A percentile compares a stretch with the other conserved stretches of the same genome.
Evolutionary conservation across 2,888 invertebrate species (phyloP).

Genomic region (Phortica okadai): DNA sequence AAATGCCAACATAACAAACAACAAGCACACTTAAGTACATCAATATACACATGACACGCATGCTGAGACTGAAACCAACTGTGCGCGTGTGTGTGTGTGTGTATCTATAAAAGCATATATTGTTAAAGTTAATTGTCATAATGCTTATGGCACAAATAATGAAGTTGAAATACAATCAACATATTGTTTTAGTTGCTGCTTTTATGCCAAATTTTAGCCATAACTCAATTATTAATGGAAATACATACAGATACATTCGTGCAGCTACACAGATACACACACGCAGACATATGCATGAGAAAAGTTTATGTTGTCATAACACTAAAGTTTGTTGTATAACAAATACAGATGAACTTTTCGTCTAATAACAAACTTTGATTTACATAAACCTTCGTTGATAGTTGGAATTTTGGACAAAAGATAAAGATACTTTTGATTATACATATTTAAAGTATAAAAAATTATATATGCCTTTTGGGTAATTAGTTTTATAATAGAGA

Average conservation of each 20-base stretch:
- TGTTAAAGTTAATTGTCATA: slow-evolving; percentile 1
- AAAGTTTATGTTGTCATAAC: too few species aligned
- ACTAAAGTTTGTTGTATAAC: too few species aligned
- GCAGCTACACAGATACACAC: too few species aligned
- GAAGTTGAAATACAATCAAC: neutral
- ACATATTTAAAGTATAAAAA: too few species aligned
- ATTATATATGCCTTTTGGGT: too few species aligned
- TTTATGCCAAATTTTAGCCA: neutral
- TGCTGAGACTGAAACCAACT: neutral
- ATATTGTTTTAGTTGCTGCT: neutral
- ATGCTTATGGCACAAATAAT: neutral
- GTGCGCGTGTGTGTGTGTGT: neutral
- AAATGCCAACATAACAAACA: neutral
- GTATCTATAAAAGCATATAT: neutral
- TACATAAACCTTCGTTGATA: too few species aligned
- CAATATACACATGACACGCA: neutral
- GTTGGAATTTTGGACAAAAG: too few species aligned
- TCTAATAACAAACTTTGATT: too few species aligned
- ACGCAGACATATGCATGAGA: too few species aligned
- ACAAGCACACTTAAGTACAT: neutral
- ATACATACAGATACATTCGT: neutral
- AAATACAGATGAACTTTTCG: too few species aligned
- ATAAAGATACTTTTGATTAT: too few species aligned
- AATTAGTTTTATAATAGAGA: too few species aligned
- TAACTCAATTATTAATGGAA: neutral